Percentiles rank a stretch among this genome's conserved stretches.
phyloP scores from a whole-genome alignment of 2,888 invertebrate species.

The Tetragonula carbonaria region DNA sequence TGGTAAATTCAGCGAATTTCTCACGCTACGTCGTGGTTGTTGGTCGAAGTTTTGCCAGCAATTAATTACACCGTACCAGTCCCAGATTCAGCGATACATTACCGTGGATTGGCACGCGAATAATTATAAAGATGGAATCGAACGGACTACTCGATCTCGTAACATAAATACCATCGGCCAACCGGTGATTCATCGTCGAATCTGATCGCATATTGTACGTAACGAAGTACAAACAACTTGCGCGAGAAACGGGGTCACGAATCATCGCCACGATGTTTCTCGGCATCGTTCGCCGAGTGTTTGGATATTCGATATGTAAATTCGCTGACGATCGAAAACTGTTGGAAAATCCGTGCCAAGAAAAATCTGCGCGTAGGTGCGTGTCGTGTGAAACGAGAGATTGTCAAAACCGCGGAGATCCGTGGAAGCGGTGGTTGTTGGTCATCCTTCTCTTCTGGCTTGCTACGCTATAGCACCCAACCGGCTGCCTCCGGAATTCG shows the following conservation, averaged over 20 bases:
- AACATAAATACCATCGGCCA: constrained; percentile 13
- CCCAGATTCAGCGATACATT: neutral
- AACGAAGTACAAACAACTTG: constrained; percentile 39
- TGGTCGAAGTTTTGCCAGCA: constrained; percentile 34
- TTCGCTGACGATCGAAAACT: constrained; percentile 47
- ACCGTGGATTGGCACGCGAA: constrained; percentile 19
- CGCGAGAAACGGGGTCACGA: constrained; percentile 55
- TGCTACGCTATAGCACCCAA: neutral
- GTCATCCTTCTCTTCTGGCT: constrained; percentile 1
- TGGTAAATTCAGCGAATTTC: constrained; percentile 25
- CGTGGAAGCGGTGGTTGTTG: neutral
- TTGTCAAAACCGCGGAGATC: constrained; percentile 13
- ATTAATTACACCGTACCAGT: constrained; percentile 27
- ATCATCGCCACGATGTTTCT: constrained; percentile 43
- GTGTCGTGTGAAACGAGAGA: constrained; percentile 12
- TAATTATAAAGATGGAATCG: constrained; percentile 10
- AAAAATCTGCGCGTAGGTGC: constrained; percentile 60
- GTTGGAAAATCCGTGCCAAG: constrained; percentile 71
- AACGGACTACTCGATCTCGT: constrained; percentile 6
- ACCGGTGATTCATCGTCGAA: constrained; percentile 41
- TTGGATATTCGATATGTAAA: constrained; percentile 58
- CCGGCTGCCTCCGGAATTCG: constrained; percentile 10
- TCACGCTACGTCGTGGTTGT: constrained; percentile 3
- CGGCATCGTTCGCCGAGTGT: constrained; percentile 51
- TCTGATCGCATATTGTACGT: constrained; percentile 24